These are phyloP conservation scores for Tetanocera ferruginea DNA, from an alignment of 2,888 invertebrate species.

Conservation along the genomic window DNA sequence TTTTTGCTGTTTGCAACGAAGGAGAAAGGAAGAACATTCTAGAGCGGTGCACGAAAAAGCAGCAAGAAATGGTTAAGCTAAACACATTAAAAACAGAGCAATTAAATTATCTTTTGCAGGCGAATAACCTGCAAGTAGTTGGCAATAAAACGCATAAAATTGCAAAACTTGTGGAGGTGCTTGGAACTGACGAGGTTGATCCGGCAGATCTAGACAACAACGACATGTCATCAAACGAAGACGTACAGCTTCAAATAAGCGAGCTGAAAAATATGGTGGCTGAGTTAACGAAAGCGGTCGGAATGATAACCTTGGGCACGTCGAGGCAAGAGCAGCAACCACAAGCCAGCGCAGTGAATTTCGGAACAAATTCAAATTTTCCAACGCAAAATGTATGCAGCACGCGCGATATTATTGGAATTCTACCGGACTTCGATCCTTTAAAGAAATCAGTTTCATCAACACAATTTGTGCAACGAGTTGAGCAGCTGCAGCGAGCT, in stretches of 20 bases:
- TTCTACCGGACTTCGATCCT: constrained; percentile 20
- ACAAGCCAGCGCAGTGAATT: neutral
- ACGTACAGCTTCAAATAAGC: neutral
- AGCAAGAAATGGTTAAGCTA: too few relatives aligned
- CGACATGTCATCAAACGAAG: neutral
- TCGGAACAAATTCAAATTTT: neutral
- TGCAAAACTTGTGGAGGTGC: too few relatives aligned
- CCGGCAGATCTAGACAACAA: too few relatives aligned
- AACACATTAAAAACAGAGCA: too few relatives aligned
- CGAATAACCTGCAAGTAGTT: too few relatives aligned
- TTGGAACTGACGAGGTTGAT: too few relatives aligned
- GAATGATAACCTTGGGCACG: neutral
- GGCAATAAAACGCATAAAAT: too few relatives aligned
- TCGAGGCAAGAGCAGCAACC: neutral
- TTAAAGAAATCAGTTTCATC: constrained; percentile 24
- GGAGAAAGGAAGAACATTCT: too few relatives aligned
- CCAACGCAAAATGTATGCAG: neutral
- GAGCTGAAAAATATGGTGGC: neutral
- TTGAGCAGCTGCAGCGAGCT: neutral
- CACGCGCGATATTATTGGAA: neutral
- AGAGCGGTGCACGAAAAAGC: too few relatives aligned
- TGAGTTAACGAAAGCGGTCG: neutral
- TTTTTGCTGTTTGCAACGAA: too few relatives aligned
- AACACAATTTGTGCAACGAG: neutral
- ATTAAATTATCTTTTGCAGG: too few relatives aligned